Percentiles rank a stretch among this genome's conserved stretches.
Evolutionary conservation across 2,888 invertebrate species (phyloP).

Genomic region (Plebejus argus): DNA sequence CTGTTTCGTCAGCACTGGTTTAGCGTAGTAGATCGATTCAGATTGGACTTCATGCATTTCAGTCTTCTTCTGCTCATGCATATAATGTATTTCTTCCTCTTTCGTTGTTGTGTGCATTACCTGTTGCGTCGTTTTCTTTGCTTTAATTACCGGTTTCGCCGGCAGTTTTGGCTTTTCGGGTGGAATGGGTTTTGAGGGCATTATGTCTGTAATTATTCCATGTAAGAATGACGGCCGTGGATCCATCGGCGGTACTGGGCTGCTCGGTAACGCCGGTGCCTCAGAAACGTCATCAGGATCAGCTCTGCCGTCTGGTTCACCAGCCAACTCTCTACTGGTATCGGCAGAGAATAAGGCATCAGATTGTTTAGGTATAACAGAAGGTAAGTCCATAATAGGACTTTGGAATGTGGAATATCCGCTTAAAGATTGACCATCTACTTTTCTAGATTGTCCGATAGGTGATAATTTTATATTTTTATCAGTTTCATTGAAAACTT

Average conservation of each 20-base stretch:
- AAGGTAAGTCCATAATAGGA: conserved; percentile 74
- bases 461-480: conserved; percentile 72
- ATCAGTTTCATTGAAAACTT: conserved; percentile 72
- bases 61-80: conserved; percentile 64
- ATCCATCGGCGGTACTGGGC: conserved; percentile 83
- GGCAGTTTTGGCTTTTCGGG: conserved; percentile 86
- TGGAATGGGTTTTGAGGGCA: conserved; percentile 81
- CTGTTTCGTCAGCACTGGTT: conserved; percentile 78
- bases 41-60: conserved; percentile 67
- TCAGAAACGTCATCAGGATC: conserved; percentile 87
- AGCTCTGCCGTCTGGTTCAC: conserved; percentile 93
- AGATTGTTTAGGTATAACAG: conserved; percentile 68
- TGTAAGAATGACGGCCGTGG: conserved; percentile 87
- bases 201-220: conserved; percentile 78
- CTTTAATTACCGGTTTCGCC: conserved; percentile 80
- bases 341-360: conserved; percentile 75
- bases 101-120: conserved; percentile 75
- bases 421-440: conserved; percentile 68
- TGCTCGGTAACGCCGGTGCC: conserved; percentile 85
- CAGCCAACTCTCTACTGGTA: conserved; percentile 88
- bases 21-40: conserved; percentile 70
- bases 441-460: conserved; percentile 68
- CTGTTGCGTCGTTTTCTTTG: conserved; percentile 70
- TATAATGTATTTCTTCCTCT: conserved; percentile 57
- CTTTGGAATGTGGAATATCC: conserved; percentile 76